A percentile compares a stretch with the other conserved stretches of the same genome.
These are phyloP conservation scores for Xanthorhoe spadicearia DNA, from an alignment of 2,888 invertebrate species.

Conservation along the genomic window DNA sequence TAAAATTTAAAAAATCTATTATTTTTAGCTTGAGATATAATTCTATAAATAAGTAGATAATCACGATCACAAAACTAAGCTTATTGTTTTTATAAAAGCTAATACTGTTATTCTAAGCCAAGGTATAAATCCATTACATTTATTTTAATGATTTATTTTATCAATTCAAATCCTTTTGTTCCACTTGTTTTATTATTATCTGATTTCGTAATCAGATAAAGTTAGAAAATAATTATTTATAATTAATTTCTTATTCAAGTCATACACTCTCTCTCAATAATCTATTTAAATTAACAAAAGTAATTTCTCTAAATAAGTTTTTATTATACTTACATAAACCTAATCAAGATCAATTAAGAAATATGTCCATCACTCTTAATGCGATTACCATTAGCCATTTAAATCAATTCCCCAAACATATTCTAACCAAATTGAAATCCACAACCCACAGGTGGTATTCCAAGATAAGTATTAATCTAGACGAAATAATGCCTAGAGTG, in stretches of 20 bases:
- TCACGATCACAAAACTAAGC: slow-evolving; percentile 11
- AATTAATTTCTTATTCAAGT: no score
- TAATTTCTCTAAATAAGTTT: not conserved
- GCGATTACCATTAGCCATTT: slow-evolving; percentile 4
- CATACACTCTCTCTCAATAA: no score
- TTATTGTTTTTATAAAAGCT: slow-evolving; percentile 13
- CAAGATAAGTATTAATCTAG: slow-evolving; percentile 34
- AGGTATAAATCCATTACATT: slow-evolving; percentile 10
- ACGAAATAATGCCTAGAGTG: slow-evolving; percentile 42
- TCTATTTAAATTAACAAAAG: not conserved
- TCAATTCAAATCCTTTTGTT: slow-evolving; percentile 1
- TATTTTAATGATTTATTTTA: slow-evolving; percentile 8
- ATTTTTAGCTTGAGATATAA: slow-evolving; percentile 2
- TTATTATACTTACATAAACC: not conserved
- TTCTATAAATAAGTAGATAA: slow-evolving; percentile 16
- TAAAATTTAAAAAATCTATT: not conserved
- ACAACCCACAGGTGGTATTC: slow-evolving; percentile 35
- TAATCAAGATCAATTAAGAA: not conserved
- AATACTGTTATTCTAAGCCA: slow-evolving; percentile 15
- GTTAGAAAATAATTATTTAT: not conserved
- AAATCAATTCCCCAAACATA: slow-evolving; percentile 16
- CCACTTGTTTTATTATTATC: not conserved
- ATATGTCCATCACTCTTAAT: slow-evolving; percentile 1
- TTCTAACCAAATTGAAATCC: slow-evolving; percentile 22
- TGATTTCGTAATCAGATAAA: not conserved